phyloP scores from a whole-genome alignment of 1,140 invertebrate genomes.

The Saccostrea echinata region DNA sequence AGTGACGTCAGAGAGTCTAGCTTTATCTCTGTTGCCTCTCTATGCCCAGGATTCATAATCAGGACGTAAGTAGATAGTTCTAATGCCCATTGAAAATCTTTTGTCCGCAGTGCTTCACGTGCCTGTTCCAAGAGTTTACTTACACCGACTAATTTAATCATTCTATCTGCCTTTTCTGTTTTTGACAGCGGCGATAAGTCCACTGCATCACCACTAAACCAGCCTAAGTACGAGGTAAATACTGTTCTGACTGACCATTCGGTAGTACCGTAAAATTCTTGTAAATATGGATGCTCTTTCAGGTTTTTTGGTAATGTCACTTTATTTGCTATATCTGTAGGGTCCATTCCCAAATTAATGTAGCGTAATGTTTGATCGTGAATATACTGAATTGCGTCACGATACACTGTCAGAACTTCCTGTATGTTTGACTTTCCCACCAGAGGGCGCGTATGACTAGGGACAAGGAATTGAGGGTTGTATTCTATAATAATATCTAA shows the following conservation, averaged over 20 bases:
- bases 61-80: slow-evolving; percentile 64
- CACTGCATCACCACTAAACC: slow-evolving; percentile 73
- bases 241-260: slow-evolving; percentile 72
- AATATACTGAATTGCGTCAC: slow-evolving; percentile 72
- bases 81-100: slow-evolving; percentile 73
- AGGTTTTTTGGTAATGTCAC: slow-evolving; percentile 64
- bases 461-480: slow-evolving; percentile 66
- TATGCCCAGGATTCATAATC: slow-evolving; percentile 54
- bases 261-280: slow-evolving; percentile 71
- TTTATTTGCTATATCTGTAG: slow-evolving; percentile 67
- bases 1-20: slow-evolving; percentile 62
- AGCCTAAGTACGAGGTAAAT: slow-evolving; percentile 69
- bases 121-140: slow-evolving; percentile 61
- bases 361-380: slow-evolving; percentile 71
- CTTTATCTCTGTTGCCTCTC: slow-evolving; percentile 64
- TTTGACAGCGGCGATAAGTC: slow-evolving; percentile 68
- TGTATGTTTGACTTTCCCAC: slow-evolving; percentile 60
- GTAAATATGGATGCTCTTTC: slow-evolving; percentile 62
- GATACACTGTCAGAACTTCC: slow-evolving; percentile 64
- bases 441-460: slow-evolving; percentile 72
- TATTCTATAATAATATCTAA: slow-evolving; percentile 69
- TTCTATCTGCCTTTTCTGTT: slow-evolving; percentile 60
- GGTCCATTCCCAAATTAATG: slow-evolving; percentile 66
- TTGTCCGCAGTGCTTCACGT: slow-evolving; percentile 61
- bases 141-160: slow-evolving; percentile 66